Evolutionary conservation across 2,113 vertebrate species (phyloP).

Genomic region (Rhinolophus sinicus): DNA sequence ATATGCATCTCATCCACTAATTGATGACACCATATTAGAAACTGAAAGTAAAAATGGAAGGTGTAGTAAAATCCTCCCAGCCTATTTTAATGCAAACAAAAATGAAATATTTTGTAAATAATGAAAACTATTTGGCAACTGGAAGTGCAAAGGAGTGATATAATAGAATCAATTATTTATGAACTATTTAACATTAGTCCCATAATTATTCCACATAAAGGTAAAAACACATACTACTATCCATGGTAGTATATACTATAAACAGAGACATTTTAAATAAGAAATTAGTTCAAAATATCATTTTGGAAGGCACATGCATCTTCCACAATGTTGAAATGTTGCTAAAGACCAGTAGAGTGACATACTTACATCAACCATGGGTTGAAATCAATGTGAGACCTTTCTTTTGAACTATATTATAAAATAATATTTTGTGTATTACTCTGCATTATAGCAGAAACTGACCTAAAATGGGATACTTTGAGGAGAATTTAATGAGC

Average conservation of each 20-base stretch:
- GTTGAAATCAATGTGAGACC: background rate
- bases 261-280: background rate
- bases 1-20: background rate
- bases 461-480: background rate
- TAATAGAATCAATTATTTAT: background rate
- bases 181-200: background rate
- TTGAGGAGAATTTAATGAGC: background rate
- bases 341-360: background rate
- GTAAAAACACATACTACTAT: background rate
- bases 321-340: background rate
- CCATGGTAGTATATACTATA: background rate
- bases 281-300: background rate
- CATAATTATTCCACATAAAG: background rate
- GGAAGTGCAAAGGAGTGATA: background rate
- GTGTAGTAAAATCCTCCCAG: background rate
- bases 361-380: background rate
- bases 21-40: background rate
- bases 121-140: background rate
- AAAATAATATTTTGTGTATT: background rate
- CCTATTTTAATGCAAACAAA: background rate
- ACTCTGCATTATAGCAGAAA: background rate
- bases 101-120: background rate
- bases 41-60: background rate
- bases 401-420: background rate
- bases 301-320: background rate